Evolutionary conservation across 2,888 invertebrate species (phyloP), one percentile per base, ranked within the genome.

Genomic region (Cataglyphis albicans): DNA sequence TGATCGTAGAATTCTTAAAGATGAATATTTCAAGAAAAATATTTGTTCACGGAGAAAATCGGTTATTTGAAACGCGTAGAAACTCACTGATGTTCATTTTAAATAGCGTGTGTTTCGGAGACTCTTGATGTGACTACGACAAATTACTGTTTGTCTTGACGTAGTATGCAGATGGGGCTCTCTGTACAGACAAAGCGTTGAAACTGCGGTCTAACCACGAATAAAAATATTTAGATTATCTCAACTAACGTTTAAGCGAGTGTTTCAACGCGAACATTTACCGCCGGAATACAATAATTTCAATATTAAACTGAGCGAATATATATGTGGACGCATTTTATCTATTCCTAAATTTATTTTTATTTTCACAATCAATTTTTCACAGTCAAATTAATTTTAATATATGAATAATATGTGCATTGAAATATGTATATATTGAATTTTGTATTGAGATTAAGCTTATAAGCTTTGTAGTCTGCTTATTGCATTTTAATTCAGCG

Each of bases 91-190:
- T 21, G 72, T 32, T 59, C 25, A 44, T 72, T 72, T 80, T 80
- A 59, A 72, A 80, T 44, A 44, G 9, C 67, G 67, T 57, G 38
- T 55, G 29, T 67, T 55, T 55, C 41, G 76, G 12, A 15, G 55
- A 41, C 67, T 21, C 48, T 57, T 57, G 55, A 67, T 68, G 59
- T 44, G 72, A 32, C 44, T 44, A 44, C 44, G 72, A 80, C 78
- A 70, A 44, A 80, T 59, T 70, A 59, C 59, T 70, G 78, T 70
- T 80, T 76, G 61, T 41, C 68, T 59, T 59, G 59, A 59, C 44
- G 41, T 68, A 68, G 25, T 68, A 10, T 57, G 70, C 78, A 78
- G 29, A 59, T 81, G 73, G 44, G 25, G 44, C 38, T 38, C 59
- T 41, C 15, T 52, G 48, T 18, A 63, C 21, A 29, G 18, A 25